Conservation (phyloP, 1,140 invertebrate species). For the Plutomurus gul region DNA sequence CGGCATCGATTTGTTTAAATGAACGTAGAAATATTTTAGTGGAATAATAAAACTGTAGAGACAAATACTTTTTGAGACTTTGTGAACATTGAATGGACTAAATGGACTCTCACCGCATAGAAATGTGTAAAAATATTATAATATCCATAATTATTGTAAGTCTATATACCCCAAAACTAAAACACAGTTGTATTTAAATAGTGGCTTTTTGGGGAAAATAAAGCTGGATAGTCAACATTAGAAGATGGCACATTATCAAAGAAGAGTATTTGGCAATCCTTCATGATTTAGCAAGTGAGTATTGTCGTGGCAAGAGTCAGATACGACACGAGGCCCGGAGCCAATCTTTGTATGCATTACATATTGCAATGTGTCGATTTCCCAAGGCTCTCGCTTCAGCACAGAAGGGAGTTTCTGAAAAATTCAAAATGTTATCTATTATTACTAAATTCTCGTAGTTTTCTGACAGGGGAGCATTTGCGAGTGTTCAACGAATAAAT, state of each 20-base stretch:
- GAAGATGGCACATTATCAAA: not conserved
- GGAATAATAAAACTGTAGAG: no score
- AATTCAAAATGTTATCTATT: not conserved
- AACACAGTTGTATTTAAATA: not conserved
- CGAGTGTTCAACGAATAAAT: not conserved
- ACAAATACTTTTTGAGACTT: no score
- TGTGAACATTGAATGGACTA: no score
- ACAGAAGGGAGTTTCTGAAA: slow-evolving; percentile 52
- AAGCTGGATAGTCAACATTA: not conserved
- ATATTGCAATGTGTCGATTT: slow-evolving; percentile 72
- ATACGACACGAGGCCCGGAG: slow-evolving; percentile 64
- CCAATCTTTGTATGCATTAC: slow-evolving; percentile 82
- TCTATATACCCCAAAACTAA: not conserved
- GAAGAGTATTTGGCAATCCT: not conserved
- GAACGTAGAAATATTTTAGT: no score
- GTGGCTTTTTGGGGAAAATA: not conserved
- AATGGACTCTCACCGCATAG: no score
- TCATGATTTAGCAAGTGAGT: not conserved
- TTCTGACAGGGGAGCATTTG: no score
- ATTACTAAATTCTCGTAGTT: no score
- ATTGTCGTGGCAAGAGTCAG: not conserved
- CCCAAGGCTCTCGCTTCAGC: slow-evolving; percentile 59
- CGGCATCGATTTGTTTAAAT: no score
- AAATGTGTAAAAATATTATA: no score
- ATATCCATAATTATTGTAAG: not conserved